phyloP scores from a whole-genome alignment of 2,888 invertebrate genomes.

The Schrankia costaestrigalis region DNA sequence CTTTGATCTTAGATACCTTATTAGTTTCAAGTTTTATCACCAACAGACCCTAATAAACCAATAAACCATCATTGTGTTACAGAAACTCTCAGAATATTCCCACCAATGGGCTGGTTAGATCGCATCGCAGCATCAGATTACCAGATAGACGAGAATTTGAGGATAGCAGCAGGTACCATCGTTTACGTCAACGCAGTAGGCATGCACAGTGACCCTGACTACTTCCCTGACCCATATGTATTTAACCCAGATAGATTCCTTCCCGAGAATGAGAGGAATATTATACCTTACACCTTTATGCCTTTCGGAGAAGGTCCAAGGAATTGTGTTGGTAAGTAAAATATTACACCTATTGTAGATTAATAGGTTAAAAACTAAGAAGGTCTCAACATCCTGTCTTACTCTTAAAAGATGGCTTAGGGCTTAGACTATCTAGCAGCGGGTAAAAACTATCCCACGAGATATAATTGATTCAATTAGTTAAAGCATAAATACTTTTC shows the following conservation, averaged over 20 bases:
- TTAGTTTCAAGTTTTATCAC: too few relatives aligned
- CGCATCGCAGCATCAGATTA: slow-evolving; percentile 41
- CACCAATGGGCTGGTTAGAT: slow-evolving; percentile 52
- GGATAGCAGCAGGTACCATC: slow-evolving; percentile 41
- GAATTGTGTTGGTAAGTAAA: slow-evolving; percentile 78
- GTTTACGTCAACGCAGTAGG: slow-evolving; percentile 45
- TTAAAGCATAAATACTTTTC: too few relatives aligned
- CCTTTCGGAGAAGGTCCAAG: slow-evolving; percentile 82
- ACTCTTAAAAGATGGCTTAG: too few relatives aligned
- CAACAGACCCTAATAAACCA: too few relatives aligned
- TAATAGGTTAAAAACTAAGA: too few relatives aligned
- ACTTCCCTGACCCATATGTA: slow-evolving; percentile 72
- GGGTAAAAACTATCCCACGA: too few relatives aligned
- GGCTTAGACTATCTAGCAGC: too few relatives aligned
- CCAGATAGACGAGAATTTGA: slow-evolving; percentile 43
- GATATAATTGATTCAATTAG: too few relatives aligned
- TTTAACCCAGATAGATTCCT: slow-evolving; percentile 80
- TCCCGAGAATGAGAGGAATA: slow-evolving; percentile 73
- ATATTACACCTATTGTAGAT: too few relatives aligned
- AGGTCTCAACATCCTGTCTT: too few relatives aligned
- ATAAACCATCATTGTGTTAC: too few relatives aligned
- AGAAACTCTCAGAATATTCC: slow-evolving; percentile 49
- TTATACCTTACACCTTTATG: slow-evolving; percentile 49
- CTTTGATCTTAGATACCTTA: too few relatives aligned
- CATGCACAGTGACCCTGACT: slow-evolving; percentile 61